Base-by-base conservation (phyloP, 2,888 invertebrate species). In the Nymphalis c-album region DNA sequence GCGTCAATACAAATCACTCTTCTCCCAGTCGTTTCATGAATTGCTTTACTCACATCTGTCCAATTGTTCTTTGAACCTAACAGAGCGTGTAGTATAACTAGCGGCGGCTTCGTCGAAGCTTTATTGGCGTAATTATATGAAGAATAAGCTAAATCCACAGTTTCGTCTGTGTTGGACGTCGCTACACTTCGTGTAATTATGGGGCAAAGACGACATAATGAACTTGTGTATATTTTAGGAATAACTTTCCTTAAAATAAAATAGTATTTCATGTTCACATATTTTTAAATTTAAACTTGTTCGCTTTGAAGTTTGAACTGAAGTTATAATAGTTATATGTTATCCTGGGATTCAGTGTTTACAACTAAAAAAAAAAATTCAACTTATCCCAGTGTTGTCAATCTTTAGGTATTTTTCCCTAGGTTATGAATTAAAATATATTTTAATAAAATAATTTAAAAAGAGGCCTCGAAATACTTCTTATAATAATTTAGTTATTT, bases 41-140 rank as follows among this genome's bases (percentile, higher is more conserved):
- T 93, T 0, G 94, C 94, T 85, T 96, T 97, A 64, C 97, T 95
- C 76, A 98, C 92, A 73, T 96, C 95, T 77, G 96, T 96, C 98
- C 98, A 99, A 86, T 99, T 99, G 77, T 94, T 95, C 86, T 98
- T 98, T 0, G 97, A 97, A 1, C 99, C 99, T 78, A 99, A 95
- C 51, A 99, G 88, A 0, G 98, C 98, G 84, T 99, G 98, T 85
- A 97, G 94, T 74, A 98, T 95, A 6, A 98, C 87, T 60, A 98
- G 84, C n/a, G 97, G 97, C 0, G 93, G 87, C 51, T 79, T 78
- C 2, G 79, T 67, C 67, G 77, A 72, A 40, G 69, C 76, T 20
- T 85, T 83, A 59, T 84, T 78, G 53, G 90, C 90, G 75, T 87
- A 92, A 79, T 96, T 95, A 77, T 95, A 96, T 20, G 94, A 93